Evolutionary conservation across 30 jellyfish, hydroid and myxozoan genomes (phyloP).

Genomic region (Cassiopea xamachana): DNA sequence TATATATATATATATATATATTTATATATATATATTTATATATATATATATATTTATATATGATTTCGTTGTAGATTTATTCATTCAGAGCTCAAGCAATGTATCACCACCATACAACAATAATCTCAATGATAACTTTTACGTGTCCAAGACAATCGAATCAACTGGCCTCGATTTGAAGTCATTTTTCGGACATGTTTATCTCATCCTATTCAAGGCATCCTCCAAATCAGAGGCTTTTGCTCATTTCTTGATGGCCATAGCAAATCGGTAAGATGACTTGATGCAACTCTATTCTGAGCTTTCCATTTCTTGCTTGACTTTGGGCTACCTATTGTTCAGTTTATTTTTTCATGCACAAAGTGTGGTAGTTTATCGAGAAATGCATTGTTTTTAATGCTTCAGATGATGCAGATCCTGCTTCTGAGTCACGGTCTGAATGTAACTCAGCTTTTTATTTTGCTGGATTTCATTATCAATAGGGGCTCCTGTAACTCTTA

Average conservation of each 20-base stretch:
- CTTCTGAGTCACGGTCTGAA: too few species aligned
- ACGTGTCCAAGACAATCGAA: constrained; percentile 1
- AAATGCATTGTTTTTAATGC: too few species aligned
- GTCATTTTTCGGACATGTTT: constrained; percentile 53
- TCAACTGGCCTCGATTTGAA: constrained; percentile 40
- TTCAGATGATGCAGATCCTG: too few species aligned
- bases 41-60: not conserved
- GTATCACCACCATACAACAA: not conserved
- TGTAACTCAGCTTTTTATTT: too few species aligned
- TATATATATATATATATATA: too few species aligned
- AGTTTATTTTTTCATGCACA: too few species aligned
- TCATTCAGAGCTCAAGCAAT: not conserved
- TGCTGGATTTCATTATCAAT: too few species aligned
- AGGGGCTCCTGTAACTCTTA: too few species aligned
- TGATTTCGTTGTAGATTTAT: constrained; percentile 9
- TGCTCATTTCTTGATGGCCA: constrained; percentile 69
- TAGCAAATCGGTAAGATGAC: constrained; percentile 67
- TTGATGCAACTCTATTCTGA: not conserved
- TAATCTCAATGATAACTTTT: constrained; percentile 35
- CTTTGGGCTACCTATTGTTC: too few species aligned
- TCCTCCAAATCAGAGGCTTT: constrained; percentile 74
- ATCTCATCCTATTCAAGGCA: constrained; percentile 47
- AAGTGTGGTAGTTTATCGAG: too few species aligned
- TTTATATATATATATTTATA: too few species aligned
- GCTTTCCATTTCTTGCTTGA: too few species aligned